These are phyloP conservation scores for Talpa occidentalis DNA, from an alignment of 2,113 vertebrate genomes.

Conservation along the genomic window DNA sequence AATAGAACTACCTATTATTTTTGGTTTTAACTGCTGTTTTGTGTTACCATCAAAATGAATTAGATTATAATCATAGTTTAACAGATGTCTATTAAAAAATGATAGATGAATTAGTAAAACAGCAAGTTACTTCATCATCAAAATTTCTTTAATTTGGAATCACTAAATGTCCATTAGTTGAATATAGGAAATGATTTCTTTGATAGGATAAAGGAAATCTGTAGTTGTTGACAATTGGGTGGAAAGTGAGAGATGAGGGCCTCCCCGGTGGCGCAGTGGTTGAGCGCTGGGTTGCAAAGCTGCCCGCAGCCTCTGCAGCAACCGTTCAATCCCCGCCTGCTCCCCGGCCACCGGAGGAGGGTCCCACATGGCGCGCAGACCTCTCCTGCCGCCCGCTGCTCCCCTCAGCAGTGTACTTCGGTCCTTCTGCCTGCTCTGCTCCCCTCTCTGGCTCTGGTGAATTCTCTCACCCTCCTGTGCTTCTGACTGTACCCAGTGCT, in stretches of 20 bases:
- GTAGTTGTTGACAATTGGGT: neutral
- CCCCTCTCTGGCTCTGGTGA: too few relatives aligned
- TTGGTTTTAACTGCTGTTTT: slow-evolving; percentile 28
- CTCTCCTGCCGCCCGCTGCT: too few relatives aligned
- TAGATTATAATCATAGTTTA: neutral
- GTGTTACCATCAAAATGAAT: neutral
- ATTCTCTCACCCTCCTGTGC: too few relatives aligned
- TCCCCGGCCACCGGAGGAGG: too few relatives aligned
- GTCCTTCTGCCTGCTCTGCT: too few relatives aligned
- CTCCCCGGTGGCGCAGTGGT: too few relatives aligned
- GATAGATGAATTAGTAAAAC: neutral
- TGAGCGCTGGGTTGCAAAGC: too few relatives aligned
- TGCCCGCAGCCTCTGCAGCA: too few relatives aligned
- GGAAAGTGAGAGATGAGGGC: neutral
- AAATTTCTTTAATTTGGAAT: slow-evolving; percentile 8
- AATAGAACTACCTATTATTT: neutral
- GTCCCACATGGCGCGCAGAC: too few relatives aligned
- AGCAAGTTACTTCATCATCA: neutral
- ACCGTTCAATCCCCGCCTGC: too few relatives aligned
- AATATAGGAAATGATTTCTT: slow-evolving; percentile 21
- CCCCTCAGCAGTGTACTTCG: too few relatives aligned
- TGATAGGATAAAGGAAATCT: neutral
- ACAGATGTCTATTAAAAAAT: slow-evolving; percentile 18
- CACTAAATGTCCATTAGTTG: neutral
- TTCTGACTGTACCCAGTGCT: too few relatives aligned